phyloP scores from a whole-genome alignment of 2,797 vertebrate genomes.

The Acipenser transmontanus region DNA sequence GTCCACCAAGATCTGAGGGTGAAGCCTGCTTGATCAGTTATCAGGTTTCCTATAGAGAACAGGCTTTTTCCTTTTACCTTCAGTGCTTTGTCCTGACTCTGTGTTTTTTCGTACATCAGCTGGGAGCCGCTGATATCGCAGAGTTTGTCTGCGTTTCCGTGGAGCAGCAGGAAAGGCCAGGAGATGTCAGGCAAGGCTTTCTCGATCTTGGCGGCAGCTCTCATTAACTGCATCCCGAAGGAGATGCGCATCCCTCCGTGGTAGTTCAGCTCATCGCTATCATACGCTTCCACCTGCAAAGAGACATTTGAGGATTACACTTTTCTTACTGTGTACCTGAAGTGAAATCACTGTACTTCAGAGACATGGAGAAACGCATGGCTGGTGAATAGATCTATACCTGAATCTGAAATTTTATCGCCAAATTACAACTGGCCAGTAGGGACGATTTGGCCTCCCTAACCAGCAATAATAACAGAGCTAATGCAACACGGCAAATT shows the following conservation, averaged over 20 bases:
- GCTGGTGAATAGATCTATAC: too few relatives aligned
- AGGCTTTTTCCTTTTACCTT: conserved; percentile 59
- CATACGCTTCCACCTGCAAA: conserved; percentile 77
- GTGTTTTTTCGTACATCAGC: conserved; percentile 72
- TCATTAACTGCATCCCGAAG: conserved; percentile 81
- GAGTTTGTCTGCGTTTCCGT: conserved; percentile 82
- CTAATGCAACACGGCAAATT: too few relatives aligned
- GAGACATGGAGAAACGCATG: too few relatives aligned
- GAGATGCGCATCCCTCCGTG: conserved; percentile 81
- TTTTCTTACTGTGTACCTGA: too few relatives aligned
- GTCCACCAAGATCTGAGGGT: too few relatives aligned
- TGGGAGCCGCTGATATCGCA: conserved; percentile 85
- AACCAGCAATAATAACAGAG: too few relatives aligned
- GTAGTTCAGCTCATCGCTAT: conserved; percentile 71
- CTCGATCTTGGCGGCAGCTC: conserved; percentile 71
- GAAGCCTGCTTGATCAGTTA: too few relatives aligned
- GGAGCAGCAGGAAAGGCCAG: conserved; percentile 83
- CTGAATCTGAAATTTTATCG: too few relatives aligned
- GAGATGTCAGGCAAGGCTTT: conserved; percentile 71
- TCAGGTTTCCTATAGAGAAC: too few relatives aligned
- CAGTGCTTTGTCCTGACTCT: conserved; percentile 83
- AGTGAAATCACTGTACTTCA: too few relatives aligned
- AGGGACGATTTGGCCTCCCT: too few relatives aligned
- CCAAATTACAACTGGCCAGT: too few relatives aligned
- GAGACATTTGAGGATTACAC: not conserved